Conservation (phyloP, 2,888 invertebrate genomes). For the Diogma glabrata region DNA sequence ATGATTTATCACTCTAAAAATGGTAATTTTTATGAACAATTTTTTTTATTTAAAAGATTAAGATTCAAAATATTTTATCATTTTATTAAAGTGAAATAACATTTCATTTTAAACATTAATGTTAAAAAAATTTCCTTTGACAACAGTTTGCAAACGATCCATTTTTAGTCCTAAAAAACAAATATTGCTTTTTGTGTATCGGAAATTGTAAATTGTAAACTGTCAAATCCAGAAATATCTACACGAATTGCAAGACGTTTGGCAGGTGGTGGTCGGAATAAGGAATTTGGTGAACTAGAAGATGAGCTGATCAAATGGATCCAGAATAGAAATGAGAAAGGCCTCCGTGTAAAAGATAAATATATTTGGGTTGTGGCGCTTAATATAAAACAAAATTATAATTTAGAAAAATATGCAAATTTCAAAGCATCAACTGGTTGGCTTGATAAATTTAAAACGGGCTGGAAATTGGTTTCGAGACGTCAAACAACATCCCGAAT, state of each 20-base stretch:
- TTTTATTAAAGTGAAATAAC: too few relatives aligned
- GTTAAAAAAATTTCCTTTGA: too few relatives aligned
- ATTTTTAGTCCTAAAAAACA: too few relatives aligned
- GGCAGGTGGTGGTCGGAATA: slow-evolving; percentile 1
- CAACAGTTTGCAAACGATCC: slow-evolving; percentile 3
- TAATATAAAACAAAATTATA: not conserved
- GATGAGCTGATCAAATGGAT: not conserved
- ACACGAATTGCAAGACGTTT: not conserved
- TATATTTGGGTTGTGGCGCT: not conserved
- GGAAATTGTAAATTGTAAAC: too few relatives aligned
- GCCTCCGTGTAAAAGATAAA: not conserved
- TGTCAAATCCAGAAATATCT: not conserved
- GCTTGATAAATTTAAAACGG: not conserved
- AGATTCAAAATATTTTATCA: too few relatives aligned
- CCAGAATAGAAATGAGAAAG: not conserved
- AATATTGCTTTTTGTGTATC: too few relatives aligned
- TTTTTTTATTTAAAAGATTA: too few relatives aligned
- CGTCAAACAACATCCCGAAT: not conserved
- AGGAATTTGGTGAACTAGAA: slow-evolving; percentile 5
- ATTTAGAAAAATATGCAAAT: not conserved
- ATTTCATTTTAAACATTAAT: too few relatives aligned
- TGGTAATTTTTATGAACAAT: too few relatives aligned
- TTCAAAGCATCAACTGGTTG: slow-evolving; percentile 6
- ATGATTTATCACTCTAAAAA: too few relatives aligned
- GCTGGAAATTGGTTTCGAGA: slow-evolving; percentile 5